Conservation (phyloP, 2,113 vertebrate genomes). For the Elephantulus edwardii region DNA sequence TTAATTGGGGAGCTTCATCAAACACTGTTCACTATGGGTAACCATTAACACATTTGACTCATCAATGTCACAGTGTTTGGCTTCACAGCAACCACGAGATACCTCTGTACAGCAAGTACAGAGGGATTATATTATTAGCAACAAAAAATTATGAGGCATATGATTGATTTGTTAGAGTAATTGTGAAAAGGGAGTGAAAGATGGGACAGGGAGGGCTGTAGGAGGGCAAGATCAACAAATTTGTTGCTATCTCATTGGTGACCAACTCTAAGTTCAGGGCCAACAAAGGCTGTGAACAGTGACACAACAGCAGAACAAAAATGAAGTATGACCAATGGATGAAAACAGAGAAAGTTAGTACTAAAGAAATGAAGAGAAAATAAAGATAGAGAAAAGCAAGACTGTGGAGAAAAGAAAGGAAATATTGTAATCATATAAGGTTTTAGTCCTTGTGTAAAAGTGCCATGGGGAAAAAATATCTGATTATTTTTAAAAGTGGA, state of each 20-base stretch:
- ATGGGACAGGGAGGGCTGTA: neutral
- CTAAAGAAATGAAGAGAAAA: neutral
- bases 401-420: neutral
- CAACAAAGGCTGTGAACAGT: neutral
- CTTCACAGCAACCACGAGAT: no score
- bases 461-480: neutral
- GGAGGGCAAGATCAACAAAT: neutral
- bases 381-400: neutral
- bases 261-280: neutral
- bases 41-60: no score
- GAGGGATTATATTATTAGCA: no score
- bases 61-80: no score
- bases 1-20: no score
- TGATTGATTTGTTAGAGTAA: neutral
- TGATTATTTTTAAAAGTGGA: neutral
- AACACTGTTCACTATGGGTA: no score
- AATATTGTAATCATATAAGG: neutral
- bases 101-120: no score
- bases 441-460: neutral
- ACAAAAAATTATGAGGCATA: neutral
- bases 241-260: neutral
- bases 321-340: neutral
- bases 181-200: neutral
- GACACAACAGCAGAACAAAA: neutral
- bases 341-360: neutral